These are phyloP conservation scores for Protaetia brevitarsis DNA, from an alignment of 1,140 invertebrate genomes.

Conservation along the genomic window DNA sequence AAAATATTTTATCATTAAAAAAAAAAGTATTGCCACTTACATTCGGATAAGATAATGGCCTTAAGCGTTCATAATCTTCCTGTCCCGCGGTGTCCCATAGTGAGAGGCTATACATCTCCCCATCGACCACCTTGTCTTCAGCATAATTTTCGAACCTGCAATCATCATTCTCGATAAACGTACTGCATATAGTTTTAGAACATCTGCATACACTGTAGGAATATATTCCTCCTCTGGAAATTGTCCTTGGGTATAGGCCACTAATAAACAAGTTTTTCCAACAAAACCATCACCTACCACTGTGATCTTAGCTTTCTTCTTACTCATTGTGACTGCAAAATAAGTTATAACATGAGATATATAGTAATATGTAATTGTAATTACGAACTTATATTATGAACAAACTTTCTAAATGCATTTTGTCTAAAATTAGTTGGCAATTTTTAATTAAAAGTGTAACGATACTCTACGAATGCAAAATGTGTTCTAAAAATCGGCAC, in stretches of 20 bases:
- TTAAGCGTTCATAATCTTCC: conserved; percentile 92
- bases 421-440: too few relatives aligned
- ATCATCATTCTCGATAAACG: conserved; percentile 16
- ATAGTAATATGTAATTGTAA: background rate
- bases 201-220: conserved; percentile 86
- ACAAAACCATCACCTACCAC: conserved; percentile 60
- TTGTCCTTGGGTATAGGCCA: conserved; percentile 82
- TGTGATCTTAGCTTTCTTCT: conserved; percentile 39
- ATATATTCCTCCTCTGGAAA: conserved; percentile 88
- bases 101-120: conserved; percentile 70
- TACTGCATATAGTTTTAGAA: too few relatives aligned
- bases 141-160: conserved; percentile 73
- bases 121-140: conserved; percentile 71
- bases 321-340: background rate
- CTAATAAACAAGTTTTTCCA: conserved; percentile 91
- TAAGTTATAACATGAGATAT: background rate
- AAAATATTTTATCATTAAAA: too few relatives aligned
- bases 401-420: too few relatives aligned
- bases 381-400: too few relatives aligned
- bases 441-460: too few relatives aligned
- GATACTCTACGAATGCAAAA: too few relatives aligned
- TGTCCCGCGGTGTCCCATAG: conserved; percentile 95
- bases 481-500: too few relatives aligned
- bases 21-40: too few relatives aligned
- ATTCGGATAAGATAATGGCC: conserved; percentile 84